These are phyloP conservation scores for Tipula unca DNA, from an alignment of 2,888 invertebrate genomes.

Conservation along the genomic window DNA sequence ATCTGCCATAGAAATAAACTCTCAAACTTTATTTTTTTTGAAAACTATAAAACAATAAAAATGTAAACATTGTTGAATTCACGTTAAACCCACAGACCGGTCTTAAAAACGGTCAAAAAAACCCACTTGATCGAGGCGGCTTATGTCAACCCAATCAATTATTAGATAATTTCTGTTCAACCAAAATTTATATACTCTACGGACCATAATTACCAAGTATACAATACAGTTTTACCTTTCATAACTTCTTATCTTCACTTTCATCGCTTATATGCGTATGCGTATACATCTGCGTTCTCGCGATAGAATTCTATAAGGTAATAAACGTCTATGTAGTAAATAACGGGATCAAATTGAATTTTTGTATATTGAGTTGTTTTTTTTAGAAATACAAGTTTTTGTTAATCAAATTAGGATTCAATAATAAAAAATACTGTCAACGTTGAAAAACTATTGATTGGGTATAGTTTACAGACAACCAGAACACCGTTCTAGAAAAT, in stretches of 20 bases:
- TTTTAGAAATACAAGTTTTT: background rate
- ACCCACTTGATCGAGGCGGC: background rate
- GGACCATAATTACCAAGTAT: background rate
- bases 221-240: slow-evolving; percentile 1
- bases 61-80: no score
- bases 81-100: no score
- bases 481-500: background rate
- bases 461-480: background rate
- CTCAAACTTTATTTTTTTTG: no score
- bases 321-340: no score
- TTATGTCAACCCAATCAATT: background rate
- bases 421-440: background rate
- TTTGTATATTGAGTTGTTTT: background rate
- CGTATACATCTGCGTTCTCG: background rate
- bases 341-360: background rate
- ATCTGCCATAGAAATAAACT: no score
- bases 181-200: background rate
- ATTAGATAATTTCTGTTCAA: background rate
- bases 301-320: background rate
- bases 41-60: no score
- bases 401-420: background rate
- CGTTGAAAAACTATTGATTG: background rate
- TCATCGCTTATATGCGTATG: background rate
- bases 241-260: background rate
- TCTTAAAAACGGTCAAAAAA: no score